A percentile compares a stretch with the other conserved stretches of the same genome.
Conservation (phyloP, 2,888 invertebrate species). For the Plagodis dolabraria region DNA sequence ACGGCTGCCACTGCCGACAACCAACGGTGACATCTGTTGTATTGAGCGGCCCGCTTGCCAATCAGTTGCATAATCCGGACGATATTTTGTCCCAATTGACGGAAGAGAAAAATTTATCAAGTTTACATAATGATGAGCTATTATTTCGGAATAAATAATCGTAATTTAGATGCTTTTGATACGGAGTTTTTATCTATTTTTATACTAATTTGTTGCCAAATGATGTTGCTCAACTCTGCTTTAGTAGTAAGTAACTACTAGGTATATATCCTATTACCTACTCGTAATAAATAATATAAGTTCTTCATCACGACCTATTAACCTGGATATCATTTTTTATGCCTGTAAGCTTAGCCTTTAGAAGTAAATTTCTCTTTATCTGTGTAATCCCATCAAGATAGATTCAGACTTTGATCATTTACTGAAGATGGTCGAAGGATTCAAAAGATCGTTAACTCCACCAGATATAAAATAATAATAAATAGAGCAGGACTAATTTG, state of each 20-base stretch:
- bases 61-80: conserved; percentile 45
- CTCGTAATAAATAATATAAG: no score
- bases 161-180: conserved; percentile 11
- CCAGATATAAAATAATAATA: no score
- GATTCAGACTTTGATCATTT: no score
- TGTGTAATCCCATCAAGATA: no score
- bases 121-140: conserved; percentile 22
- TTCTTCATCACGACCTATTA: no score
- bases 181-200: conserved; percentile 1
- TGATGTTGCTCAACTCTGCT: neutral
- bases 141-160: conserved; percentile 11
- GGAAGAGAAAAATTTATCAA: conserved; percentile 13
- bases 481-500: no score
- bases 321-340: no score
- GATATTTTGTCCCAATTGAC: conserved; percentile 29
- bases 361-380: no score
- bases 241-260: neutral
- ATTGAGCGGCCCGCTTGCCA: conserved; percentile 39
- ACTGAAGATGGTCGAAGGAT: no score
- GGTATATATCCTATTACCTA: no score
- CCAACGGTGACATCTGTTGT: conserved; percentile 43
- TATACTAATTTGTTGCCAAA: neutral
- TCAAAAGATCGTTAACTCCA: no score
- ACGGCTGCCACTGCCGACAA: conserved; percentile 40
- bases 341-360: no score